A percentile compares a stretch with the other conserved stretches of the same genome.
Conservation (phyloP, 1,140 invertebrate species). For the Sycobia sp. region DNA sequence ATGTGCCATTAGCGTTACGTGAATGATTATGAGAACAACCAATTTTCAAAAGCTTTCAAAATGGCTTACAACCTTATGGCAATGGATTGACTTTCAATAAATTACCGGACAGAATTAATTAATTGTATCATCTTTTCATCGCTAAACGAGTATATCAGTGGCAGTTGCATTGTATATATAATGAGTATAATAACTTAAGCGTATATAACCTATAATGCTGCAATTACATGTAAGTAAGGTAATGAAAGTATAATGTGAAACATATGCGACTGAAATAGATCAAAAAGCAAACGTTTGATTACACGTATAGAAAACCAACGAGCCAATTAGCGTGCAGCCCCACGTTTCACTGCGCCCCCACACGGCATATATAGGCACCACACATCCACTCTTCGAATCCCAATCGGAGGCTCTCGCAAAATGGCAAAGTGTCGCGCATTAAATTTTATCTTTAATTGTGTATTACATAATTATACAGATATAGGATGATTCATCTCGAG, state of each 20-base stretch:
- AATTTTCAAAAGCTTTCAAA: too few species aligned
- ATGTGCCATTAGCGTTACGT: too few species aligned
- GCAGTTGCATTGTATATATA: slow-evolving; percentile 23
- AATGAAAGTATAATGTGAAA: slow-evolving; percentile 40
- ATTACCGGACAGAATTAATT: too few species aligned
- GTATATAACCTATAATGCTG: slow-evolving; percentile 60
- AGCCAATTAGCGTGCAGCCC: slow-evolving; percentile 62
- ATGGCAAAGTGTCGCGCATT: too few species aligned
- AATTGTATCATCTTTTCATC: slow-evolving; percentile 42
- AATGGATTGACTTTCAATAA: too few species aligned
- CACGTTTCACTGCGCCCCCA: slow-evolving; percentile 50
- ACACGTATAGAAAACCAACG: slow-evolving; percentile 60
- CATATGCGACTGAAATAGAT: slow-evolving; percentile 56
- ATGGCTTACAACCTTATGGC: too few species aligned
- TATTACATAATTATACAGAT: too few species aligned
- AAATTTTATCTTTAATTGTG: too few species aligned
- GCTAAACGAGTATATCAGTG: slow-evolving; percentile 56
- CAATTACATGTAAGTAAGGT: slow-evolving; percentile 40
- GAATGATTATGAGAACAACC: too few species aligned
- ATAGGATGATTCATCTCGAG: too few species aligned
- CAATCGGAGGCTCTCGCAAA: slow-evolving; percentile 36
- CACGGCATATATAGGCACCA: slow-evolving; percentile 22
- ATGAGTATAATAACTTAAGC: slow-evolving; percentile 52
- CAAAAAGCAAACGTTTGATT: slow-evolving; percentile 55
- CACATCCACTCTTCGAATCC: slow-evolving; percentile 6